phyloP scores from a whole-genome alignment of 2,888 invertebrate genomes.

The Chrysolina oricalcia region DNA sequence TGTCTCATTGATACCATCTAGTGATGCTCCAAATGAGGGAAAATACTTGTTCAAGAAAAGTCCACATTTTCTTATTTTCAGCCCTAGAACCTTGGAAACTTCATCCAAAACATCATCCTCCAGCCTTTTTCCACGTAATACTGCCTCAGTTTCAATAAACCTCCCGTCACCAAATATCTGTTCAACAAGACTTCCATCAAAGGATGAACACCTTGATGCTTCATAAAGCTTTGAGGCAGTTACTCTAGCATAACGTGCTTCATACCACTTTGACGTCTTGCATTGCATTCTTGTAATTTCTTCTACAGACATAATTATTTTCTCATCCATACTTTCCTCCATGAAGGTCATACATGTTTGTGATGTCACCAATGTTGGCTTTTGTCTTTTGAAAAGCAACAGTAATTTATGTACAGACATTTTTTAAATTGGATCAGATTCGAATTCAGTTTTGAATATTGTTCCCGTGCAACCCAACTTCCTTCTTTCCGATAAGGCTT shows the following conservation, averaged over 20 bases:
- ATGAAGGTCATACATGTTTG: background rate
- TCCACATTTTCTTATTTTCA: background rate
- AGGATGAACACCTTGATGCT: background rate
- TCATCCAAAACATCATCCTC: background rate
- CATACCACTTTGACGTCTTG: too few relatives aligned
- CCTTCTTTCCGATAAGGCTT: too few relatives aligned
- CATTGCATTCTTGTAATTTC: too few relatives aligned
- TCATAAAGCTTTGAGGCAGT: slow-evolving; percentile 19
- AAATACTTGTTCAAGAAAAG: background rate
- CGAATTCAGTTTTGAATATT: too few relatives aligned
- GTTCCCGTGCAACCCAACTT: too few relatives aligned
- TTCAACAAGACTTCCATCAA: background rate
- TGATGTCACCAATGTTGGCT: background rate
- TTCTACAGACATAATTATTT: too few relatives aligned
- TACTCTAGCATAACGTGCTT: slow-evolving; percentile 12
- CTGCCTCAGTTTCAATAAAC: background rate
- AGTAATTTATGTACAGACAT: too few relatives aligned
- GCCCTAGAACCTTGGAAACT: background rate
- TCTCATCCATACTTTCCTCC: slow-evolving; percentile 15
- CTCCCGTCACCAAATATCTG: background rate
- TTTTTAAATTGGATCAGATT: too few relatives aligned
- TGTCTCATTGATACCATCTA: background rate
- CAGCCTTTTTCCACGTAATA: background rate
- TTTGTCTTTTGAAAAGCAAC: background rate
- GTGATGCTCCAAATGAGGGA: background rate